These are phyloP conservation scores for Pycnonotus jocosus DNA, from an alignment of 2,113 vertebrate genomes.

Conservation along the genomic window DNA sequence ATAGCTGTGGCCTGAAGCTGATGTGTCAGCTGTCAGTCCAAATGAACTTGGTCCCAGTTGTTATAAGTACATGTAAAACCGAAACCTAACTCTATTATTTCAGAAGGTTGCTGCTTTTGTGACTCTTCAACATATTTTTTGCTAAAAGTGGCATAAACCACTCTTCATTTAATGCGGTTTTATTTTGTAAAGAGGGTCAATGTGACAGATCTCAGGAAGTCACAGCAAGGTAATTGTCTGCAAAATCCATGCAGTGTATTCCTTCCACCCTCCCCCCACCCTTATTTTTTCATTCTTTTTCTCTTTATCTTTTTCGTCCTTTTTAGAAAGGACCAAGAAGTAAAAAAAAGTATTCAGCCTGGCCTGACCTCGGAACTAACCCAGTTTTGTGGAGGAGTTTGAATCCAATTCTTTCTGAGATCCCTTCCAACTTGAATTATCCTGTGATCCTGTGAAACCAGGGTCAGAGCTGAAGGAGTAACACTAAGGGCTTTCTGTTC, in stretches of 20 bases:
- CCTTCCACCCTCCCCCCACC: accelerated
- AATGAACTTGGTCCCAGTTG: not conserved
- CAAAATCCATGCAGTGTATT: not conserved
- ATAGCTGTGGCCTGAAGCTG: constrained; percentile 25
- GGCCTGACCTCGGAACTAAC: not conserved
- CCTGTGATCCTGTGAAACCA: not conserved
- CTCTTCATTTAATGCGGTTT: not conserved
- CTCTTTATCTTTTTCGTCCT: no score
- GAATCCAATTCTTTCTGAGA: not conserved
- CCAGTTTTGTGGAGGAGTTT: not conserved
- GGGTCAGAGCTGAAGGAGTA: not conserved
- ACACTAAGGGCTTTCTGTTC: not conserved
- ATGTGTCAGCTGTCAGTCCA: constrained; percentile 56
- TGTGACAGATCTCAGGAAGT: not conserved
- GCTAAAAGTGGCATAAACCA: not conserved
- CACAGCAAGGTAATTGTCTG: not conserved
- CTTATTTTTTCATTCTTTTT: no score
- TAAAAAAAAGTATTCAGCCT: not conserved
- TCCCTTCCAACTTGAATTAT: not conserved
- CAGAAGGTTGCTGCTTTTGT: not conserved
- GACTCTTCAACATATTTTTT: not conserved
- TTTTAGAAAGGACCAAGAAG: not conserved
- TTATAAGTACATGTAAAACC: not conserved
- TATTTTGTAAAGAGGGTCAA: not conserved
- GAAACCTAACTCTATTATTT: not conserved